Base-by-base conservation (phyloP, 2,888 invertebrate genomes). In the Octonoba sinensis region DNA sequence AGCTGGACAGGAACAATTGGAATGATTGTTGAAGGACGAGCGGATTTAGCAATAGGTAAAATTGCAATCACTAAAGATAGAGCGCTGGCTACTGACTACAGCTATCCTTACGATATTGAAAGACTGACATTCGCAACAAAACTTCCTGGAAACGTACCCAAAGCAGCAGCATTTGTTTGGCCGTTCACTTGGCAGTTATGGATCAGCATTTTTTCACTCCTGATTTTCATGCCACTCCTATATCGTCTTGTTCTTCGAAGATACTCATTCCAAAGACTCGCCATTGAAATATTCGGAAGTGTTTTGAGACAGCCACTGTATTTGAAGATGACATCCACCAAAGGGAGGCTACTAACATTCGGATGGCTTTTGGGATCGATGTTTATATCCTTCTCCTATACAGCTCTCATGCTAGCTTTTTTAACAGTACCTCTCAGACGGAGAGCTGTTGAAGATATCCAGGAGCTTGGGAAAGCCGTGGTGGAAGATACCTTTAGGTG, bases 31-130 rank as follows among this genome's bases (percentile, higher is more conserved):
- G 64, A 65, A 16, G 24, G 18, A 16, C 65, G 71, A 85, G 90
- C 90, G 3, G 90, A 90, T 84, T 87, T 91, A 85, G 90, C 90
- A 2, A 89, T 91, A 3, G 91, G 90, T 4, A 90, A 91, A 18
- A 86, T 91, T 75, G 91, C 91, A 18, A 91, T 91, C 74, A 91
- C 89, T 77, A 90, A 89, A 86, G 87, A 89, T 54, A 87, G 91
- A 66, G 89, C 91, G 74, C 87, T 89, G 83, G 90, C 89, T 13
- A 89, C 91, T 13, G 91, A 91, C 86, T 91, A 91, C 86, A 84
- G 83, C 47, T 79, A 82, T 59, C 84, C 85, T 11, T 91, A 91
- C 86, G 47, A 56, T n/a, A 71, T 65, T 11, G 71, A 78, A 51
- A 24, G 12, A 12, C 24, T 78, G 3, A 78, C 70, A 1, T 78